phyloP scores from a whole-genome alignment of 2,113 vertebrate genomes.

The Syngnathus typhle region DNA sequence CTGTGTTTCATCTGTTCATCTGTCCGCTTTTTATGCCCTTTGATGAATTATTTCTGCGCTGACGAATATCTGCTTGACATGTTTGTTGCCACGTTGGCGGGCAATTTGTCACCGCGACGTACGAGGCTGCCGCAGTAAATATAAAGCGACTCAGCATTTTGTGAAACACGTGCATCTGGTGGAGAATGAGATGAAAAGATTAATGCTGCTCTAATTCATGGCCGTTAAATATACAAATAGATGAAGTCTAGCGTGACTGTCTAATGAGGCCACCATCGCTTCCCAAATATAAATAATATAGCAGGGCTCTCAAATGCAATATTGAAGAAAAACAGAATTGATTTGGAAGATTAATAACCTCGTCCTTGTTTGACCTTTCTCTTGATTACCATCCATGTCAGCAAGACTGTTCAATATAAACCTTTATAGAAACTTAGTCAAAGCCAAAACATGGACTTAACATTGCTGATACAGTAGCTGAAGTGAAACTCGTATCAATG shows the following conservation, averaged over 20 bases:
- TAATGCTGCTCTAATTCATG: slow-evolving; percentile 4
- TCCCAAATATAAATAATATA: neutral
- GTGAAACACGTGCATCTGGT: slow-evolving; percentile 2
- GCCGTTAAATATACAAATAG: slow-evolving; percentile 2
- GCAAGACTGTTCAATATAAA: neutral
- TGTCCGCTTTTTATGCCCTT: slow-evolving; percentile 13
- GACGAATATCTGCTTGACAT: slow-evolving; percentile 7
- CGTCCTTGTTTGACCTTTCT: neutral
- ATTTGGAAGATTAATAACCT: neutral
- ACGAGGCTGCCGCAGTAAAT: neutral
- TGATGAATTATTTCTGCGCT: slow-evolving; percentile 3
- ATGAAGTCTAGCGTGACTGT: slow-evolving; percentile 1
- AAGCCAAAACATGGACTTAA: neutral
- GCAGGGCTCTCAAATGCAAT: neutral
- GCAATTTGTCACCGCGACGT: slow-evolving; percentile 5
- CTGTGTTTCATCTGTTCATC: slow-evolving; percentile 8
- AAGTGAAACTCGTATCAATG: neutral
- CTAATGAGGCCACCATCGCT: slow-evolving; percentile 3
- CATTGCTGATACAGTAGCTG: neutral
- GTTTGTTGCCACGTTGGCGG: slow-evolving; percentile 1
- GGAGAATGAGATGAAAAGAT: slow-evolving; percentile 1
- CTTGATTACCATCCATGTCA: neutral
- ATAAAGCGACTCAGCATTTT: slow-evolving; percentile 1
- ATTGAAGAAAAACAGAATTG: neutral
- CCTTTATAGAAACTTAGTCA: neutral